Percentiles rank a stretch among this genome's conserved stretches.
Evolutionary conservation across 2,888 invertebrate species (phyloP).

Genomic region (Megastigmus dorsalis): DNA sequence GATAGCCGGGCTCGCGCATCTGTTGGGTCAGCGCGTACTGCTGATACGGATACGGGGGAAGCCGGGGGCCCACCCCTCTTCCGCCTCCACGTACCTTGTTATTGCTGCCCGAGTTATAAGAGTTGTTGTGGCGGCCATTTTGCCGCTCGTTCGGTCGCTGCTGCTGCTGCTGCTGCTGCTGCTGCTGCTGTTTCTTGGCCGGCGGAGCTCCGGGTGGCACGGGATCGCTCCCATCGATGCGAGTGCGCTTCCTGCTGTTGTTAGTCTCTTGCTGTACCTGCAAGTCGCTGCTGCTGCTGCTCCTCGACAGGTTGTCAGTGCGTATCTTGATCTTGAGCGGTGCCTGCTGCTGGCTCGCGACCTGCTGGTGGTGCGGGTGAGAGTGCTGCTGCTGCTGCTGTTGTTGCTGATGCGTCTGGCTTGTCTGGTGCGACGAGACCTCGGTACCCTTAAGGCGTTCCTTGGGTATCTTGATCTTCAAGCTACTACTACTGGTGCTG

Average conservation of each 20-base stretch:
- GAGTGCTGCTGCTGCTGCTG: slow-evolving; percentile 30
- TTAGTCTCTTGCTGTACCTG: slow-evolving; percentile 59
- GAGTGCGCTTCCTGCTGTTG: slow-evolving; percentile 71
- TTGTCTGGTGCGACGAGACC: slow-evolving; percentile 26
- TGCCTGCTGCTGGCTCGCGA: slow-evolving; percentile 69
- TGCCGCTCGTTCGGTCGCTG: slow-evolving; percentile 67
- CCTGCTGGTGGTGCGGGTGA: no score
- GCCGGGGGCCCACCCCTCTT: slow-evolving; percentile 65
- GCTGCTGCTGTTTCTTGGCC: slow-evolving; percentile 60
- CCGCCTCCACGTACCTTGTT: slow-evolving; percentile 74
- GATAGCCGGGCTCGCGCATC: slow-evolving; percentile 60
- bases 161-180: slow-evolving; percentile 54
- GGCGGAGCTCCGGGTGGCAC: slow-evolving; percentile 59
- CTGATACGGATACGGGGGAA: slow-evolving; percentile 61
- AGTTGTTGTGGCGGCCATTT: slow-evolving; percentile 69
- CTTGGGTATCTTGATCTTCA: slow-evolving; percentile 89
- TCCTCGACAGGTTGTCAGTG: slow-evolving; percentile 81
- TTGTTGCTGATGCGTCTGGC: neutral
- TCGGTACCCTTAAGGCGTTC: slow-evolving; percentile 78
- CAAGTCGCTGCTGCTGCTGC: slow-evolving; percentile 39
- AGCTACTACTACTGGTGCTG: slow-evolving; percentile 70
- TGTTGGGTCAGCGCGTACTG: slow-evolving; percentile 58
- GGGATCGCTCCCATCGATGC: slow-evolving; percentile 70
- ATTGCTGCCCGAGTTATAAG: slow-evolving; percentile 68
- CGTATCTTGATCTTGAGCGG: slow-evolving; percentile 87